A percentile compares a stretch with the other conserved stretches of the same genome.
Conservation (phyloP, 2,888 invertebrate species). For the Drosophila recens region DNA sequence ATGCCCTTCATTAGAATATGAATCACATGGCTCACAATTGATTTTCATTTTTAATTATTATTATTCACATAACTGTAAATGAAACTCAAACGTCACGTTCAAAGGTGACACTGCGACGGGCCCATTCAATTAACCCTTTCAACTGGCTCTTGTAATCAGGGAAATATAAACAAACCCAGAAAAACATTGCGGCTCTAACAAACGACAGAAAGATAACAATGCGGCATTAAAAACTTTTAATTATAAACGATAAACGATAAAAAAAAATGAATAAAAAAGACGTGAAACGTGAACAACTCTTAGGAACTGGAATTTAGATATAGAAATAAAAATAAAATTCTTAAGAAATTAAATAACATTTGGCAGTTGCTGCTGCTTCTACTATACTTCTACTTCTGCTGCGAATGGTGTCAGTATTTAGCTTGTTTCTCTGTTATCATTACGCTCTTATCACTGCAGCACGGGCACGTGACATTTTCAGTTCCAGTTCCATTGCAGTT, state of each 20-base stretch:
- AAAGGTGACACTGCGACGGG: conserved; percentile 13
- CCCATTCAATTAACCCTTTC: conserved; percentile 67
- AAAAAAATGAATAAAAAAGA: conserved; percentile 8
- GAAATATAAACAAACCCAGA: conserved; percentile 36
- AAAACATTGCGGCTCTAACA: conserved; percentile 40
- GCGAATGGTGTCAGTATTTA: conserved; percentile 1
- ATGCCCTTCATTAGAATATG: not conserved
- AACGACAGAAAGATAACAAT: conserved; percentile 68
- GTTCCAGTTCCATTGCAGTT: conserved; percentile 33
- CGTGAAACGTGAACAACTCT: conserved; percentile 10
- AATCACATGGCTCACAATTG: conserved; percentile 7
- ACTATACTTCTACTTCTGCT: too few relatives aligned
- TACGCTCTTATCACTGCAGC: conserved; percentile 31
- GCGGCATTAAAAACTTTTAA: conserved; percentile 67
- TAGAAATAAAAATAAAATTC: conserved; percentile 4
- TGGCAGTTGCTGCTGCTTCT: conserved; percentile 3
- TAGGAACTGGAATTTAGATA: conserved; percentile 11
- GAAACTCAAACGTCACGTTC: conserved; percentile 6
- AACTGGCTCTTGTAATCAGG: conserved; percentile 48
- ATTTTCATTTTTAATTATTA: not conserved
- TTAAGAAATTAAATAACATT: conserved; percentile 15
- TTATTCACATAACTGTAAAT: not conserved
- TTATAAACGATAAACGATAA: conserved; percentile 46
- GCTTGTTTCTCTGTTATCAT: conserved; percentile 3
- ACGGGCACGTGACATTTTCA: conserved; percentile 41